These are phyloP conservation scores for Chaetops frenatus DNA, from an alignment of 2,113 vertebrate species.

Conservation along the genomic window DNA sequence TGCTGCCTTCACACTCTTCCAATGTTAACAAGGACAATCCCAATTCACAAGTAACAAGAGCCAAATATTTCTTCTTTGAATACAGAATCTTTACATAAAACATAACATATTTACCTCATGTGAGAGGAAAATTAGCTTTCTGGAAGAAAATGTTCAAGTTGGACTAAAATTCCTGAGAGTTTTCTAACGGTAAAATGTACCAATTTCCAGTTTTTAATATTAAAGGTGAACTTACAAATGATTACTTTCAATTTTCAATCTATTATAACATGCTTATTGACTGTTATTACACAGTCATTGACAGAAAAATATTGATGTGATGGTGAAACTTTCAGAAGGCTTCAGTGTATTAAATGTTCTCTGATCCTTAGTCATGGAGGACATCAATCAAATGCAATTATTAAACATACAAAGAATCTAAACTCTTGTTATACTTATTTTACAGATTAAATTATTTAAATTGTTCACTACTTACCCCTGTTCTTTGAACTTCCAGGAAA, in stretches of 20 bases:
- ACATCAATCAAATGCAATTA: background rate
- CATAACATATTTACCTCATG: background rate
- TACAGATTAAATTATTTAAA: background rate
- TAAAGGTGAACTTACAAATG: background rate
- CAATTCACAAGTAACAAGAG: background rate
- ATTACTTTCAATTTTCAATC: background rate
- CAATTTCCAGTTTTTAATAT: background rate
- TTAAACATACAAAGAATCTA: background rate
- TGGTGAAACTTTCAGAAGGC: background rate
- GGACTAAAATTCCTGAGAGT: background rate
- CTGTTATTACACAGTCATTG: background rate
- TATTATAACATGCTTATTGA: background rate
- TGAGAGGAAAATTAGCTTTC: background rate
- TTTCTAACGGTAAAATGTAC: background rate
- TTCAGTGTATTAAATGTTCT: background rate
- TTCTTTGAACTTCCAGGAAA: conserved; percentile 90
- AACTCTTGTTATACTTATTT: background rate
- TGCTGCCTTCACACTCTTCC: background rate
- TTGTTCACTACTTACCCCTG: conserved; percentile 75
- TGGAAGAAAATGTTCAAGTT: background rate
- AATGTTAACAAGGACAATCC: background rate
- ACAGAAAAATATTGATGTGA: background rate
- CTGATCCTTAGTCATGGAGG: background rate
- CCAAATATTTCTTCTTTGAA: background rate
- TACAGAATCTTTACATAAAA: background rate